Evolutionary conservation across 92 coral and sea anemone species (phyloP).

Genomic region (Parazoanthus atlanticus): DNA sequence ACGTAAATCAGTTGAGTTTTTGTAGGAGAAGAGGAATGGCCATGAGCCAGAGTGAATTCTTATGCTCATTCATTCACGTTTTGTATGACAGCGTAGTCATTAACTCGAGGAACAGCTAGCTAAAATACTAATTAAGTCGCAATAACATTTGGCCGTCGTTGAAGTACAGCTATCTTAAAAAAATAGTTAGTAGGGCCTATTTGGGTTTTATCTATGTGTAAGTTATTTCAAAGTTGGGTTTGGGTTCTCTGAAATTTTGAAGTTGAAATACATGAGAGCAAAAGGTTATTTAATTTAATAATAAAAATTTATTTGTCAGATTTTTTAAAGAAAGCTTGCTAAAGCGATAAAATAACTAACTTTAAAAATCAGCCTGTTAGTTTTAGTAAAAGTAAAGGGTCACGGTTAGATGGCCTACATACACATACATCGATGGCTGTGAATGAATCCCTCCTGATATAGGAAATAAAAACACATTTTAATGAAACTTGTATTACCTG

Average conservation of each 20-base stretch:
- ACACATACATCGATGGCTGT: neutral
- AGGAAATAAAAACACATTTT: neutral
- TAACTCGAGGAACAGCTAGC: neutral
- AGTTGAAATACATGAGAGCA: neutral
- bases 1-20: no score
- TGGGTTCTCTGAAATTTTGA: neutral
- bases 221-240: neutral
- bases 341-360: neutral
- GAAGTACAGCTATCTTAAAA: neutral
- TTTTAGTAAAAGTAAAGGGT: no score
- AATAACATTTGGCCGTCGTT: neutral
- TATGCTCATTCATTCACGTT: no score
- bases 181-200: no score
- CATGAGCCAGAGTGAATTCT: no score
- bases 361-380: neutral
- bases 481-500: no score
- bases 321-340: neutral
- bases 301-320: neutral
- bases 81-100: no score
- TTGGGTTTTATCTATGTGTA: neutral
- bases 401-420: neutral
- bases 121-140: neutral
- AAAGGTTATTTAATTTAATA: no score
- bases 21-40: no score
- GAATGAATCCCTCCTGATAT: neutral